Conservation (phyloP, 1,140 invertebrate species). For the Microplitis mediator region DNA sequence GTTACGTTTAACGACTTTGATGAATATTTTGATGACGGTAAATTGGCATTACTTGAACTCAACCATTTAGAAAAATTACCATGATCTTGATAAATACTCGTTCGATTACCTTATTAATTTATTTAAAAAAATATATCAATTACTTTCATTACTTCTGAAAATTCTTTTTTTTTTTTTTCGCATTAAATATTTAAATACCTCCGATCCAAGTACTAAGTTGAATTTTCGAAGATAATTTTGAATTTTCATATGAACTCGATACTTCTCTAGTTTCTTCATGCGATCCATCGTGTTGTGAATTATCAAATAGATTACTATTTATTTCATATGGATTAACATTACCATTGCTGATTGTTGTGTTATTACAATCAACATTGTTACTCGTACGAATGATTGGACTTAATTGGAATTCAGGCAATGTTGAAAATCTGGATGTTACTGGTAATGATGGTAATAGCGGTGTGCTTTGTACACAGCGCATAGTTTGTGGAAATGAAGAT, state of each 20-base stretch:
- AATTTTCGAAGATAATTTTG: constrained; percentile 32
- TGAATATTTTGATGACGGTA: constrained; percentile 40
- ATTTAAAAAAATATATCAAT: neutral
- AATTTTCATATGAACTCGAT: constrained; percentile 10
- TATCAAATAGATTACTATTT: constrained; percentile 1
- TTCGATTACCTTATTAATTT: constrained; percentile 46
- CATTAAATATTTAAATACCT: constrained; percentile 38
- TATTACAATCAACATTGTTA: constrained; percentile 34
- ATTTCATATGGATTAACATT: constrained; percentile 19
- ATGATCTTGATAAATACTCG: constrained; percentile 39
- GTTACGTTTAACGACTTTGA: constrained; percentile 36
- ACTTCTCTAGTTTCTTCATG: neutral
- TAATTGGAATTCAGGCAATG: constrained; percentile 56
- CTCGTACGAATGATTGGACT: constrained; percentile 57
- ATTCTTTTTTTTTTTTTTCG: constrained; percentile 7
- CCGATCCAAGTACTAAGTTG: constrained; percentile 61
- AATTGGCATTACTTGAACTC: constrained; percentile 41
- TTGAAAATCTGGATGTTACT: constrained; percentile 47
- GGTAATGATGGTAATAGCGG: constrained; percentile 53
- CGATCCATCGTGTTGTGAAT: neutral
- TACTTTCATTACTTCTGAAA: neutral
- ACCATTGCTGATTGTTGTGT: constrained; percentile 25
- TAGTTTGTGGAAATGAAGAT: constrained; percentile 35
- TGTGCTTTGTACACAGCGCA: constrained; percentile 56
- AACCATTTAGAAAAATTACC: constrained; percentile 60